A percentile compares a stretch with the other conserved stretches of the same genome.
These are phyloP conservation scores for Drosophila melanosoma DNA, from an alignment of 2,888 invertebrate genomes.

Conservation along the genomic window DNA sequence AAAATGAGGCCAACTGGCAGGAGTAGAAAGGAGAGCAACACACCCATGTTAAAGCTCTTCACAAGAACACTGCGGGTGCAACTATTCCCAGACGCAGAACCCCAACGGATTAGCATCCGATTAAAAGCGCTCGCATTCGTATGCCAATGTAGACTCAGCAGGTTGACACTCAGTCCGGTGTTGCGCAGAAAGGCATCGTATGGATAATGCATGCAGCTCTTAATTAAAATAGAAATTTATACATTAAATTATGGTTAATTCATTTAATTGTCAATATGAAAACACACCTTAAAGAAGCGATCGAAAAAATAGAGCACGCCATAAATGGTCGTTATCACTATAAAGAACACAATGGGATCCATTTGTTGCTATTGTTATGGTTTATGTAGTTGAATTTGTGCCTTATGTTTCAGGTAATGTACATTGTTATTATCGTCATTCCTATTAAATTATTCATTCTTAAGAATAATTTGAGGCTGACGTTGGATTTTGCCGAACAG, in stretches of 20 bases:
- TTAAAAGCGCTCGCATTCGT: slow-evolving; percentile 90
- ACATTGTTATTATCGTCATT: slow-evolving; percentile 53
- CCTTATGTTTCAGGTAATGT: slow-evolving; percentile 21
- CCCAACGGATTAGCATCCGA: slow-evolving; percentile 90
- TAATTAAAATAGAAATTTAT: slow-evolving; percentile 65
- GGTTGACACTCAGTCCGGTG: slow-evolving; percentile 90
- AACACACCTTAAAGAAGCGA: slow-evolving; percentile 91
- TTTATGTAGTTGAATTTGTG: slow-evolving; percentile 13
- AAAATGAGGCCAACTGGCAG: slow-evolving; percentile 89
- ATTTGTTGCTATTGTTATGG: slow-evolving; percentile 83
- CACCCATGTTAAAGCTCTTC: slow-evolving; percentile 91
- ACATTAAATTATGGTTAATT: slow-evolving; percentile 60
- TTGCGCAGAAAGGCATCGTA: slow-evolving; percentile 91
- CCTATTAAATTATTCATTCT: slow-evolving; percentile 27
- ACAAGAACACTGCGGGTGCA: slow-evolving; percentile 77
- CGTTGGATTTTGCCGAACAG: slow-evolving; percentile 21
- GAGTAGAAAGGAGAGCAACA: slow-evolving; percentile 87
- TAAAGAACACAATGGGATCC: slow-evolving; percentile 88
- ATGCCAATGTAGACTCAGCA: slow-evolving; percentile 91
- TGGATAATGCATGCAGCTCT: slow-evolving; percentile 94
- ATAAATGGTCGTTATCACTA: slow-evolving; percentile 88
- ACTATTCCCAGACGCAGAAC: slow-evolving; percentile 86
- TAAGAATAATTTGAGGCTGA: slow-evolving; percentile 7
- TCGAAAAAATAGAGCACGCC: slow-evolving; percentile 91
- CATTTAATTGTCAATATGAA: background rate